Percentiles rank a stretch among this genome's conserved stretches.
Evolutionary conservation across 2,113 vertebrate genomes (phyloP).

Genomic region (Amphilophus citrinellus): DNA sequence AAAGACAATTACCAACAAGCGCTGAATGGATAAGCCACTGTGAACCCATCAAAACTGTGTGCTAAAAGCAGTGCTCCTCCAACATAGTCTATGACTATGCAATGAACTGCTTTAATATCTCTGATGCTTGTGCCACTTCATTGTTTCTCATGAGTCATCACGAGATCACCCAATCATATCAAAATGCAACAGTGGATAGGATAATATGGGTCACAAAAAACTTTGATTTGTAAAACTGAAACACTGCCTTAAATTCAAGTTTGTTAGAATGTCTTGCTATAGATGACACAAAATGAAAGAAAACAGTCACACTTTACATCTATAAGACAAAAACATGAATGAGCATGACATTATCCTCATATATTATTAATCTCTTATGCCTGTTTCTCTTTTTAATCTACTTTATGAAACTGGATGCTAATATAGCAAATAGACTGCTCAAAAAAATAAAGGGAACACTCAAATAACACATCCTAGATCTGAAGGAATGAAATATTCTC

Average conservation of each 20-base stretch:
- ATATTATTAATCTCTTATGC: neutral
- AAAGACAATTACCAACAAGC: neutral
- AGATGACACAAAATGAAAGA: neutral
- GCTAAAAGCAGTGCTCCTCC: neutral
- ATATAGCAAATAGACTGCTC: no score
- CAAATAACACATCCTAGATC: no score
- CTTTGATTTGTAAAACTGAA: neutral
- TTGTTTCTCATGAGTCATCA: neutral
- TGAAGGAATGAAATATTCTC: no score
- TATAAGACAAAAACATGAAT: neutral
- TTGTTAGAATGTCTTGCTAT: neutral
- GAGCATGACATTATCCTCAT: neutral
- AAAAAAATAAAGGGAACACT: no score
- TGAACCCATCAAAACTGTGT: constrained; percentile 32
- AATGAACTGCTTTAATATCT: neutral
- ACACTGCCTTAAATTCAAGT: neutral
- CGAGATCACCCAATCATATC: neutral
- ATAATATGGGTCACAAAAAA: neutral
- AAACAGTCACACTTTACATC: neutral
- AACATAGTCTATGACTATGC: neutral
- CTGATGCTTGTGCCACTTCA: neutral
- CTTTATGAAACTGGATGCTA: no score
- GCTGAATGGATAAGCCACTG: neutral
- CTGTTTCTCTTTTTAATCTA: neutral
- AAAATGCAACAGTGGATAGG: neutral